Base-by-base conservation (phyloP, 1,140 invertebrate species). In the Artemia franciscana region DNA sequence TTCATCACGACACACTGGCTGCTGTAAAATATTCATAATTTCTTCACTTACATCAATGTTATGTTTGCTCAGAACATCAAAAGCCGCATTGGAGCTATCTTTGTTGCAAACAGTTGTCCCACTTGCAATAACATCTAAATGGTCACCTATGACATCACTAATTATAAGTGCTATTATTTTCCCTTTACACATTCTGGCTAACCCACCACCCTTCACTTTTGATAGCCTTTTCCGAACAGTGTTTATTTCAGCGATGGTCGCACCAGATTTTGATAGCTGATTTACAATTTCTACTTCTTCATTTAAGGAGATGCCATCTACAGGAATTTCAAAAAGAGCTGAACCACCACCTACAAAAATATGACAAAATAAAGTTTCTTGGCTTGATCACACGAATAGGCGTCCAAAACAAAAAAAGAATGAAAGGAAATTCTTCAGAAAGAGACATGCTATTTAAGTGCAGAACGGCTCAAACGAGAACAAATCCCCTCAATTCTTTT, bases 281-380 rank as follows among this genome's bases (percentile, higher is more conserved):
- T 79, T 81, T 21, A 88, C 88, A 0, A 93, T 68, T 15, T 73
- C 58, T 7, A 78, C 71, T 72, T 96, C 94, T 60, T 92, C 84
- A 24, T 80, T 68, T 23, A 92, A 69, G 23, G 79, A 84, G 2
- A 98, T 74, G 0, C 82, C 79, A 27, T 78, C 68, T 66, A 78
- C 78, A 5, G 95, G 93, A 58, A 83, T 73, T 0, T 86, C 81
- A 4, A 98, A 72, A 25, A 98, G 73, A 2, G 93, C 88, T 0
- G 93, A 98, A 5, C 93, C 95, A 59, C 95, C 95, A 24, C 94
- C 94, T 62, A 84, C 83, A 70, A 89, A 76, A 5, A n/a, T n/a
- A n/a, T n/a, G n/a, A n/a, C n/a, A n/a, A n/a, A n/a, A n/a, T n/a
- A n/a, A n/a, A n/a, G n/a, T n/a, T n/a, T n/a, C n/a, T n/a, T n/a